Evolutionary conservation across 2,797 vertebrate species (phyloP).

Genomic region (Toxotes lorentzi): DNA sequence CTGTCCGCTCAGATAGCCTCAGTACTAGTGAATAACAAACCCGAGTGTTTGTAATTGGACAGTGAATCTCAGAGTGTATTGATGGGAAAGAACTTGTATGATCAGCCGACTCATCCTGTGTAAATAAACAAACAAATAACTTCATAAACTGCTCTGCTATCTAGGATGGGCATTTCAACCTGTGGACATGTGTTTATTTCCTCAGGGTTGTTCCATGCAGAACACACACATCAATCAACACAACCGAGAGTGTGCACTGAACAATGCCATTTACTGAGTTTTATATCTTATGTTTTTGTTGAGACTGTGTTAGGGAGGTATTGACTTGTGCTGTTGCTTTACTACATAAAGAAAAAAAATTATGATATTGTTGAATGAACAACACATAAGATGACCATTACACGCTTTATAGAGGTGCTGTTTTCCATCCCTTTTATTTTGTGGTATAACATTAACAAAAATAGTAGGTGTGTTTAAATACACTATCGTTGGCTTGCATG

Average conservation of each 20-base stretch:
- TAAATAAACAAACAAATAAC: constrained; percentile 33
- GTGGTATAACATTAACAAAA: neutral
- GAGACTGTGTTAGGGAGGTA: neutral
- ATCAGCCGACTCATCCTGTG: constrained; percentile 2
- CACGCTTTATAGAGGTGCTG: neutral
- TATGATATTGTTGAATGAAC: neutral
- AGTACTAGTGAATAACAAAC: constrained; percentile 12
- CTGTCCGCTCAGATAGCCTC: neutral
- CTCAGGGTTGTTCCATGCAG: constrained; percentile 9
- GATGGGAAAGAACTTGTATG: neutral
- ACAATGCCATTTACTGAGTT: constrained; percentile 12
- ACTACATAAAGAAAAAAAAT: neutral
- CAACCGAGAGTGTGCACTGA: neutral
- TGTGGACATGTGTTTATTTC: constrained; percentile 22
- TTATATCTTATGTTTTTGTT: neutral
- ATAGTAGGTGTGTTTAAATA: neutral
- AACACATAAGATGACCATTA: neutral
- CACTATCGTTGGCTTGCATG: neutral
- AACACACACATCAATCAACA: constrained; percentile 22
- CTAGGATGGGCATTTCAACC: neutral
- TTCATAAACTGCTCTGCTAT: neutral
- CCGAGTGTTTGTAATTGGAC: constrained; percentile 10
- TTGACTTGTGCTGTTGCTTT: neutral
- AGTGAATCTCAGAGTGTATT: neutral
- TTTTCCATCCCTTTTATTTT: neutral